Evolutionary conservation across 2,113 vertebrate species (phyloP).

Genomic region (Macquaria australasica): DNA sequence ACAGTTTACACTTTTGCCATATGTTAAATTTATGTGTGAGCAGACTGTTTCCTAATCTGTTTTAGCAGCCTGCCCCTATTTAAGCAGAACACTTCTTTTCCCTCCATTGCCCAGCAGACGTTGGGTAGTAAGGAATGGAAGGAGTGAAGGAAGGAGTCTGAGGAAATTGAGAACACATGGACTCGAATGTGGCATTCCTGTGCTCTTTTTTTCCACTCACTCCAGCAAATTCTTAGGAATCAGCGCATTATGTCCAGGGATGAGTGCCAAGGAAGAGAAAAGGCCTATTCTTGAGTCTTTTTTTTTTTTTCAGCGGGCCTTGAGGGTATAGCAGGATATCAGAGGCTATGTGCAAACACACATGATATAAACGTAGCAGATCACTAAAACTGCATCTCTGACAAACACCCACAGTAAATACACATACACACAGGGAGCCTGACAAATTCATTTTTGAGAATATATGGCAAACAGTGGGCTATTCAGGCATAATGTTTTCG

Average conservation of each 20-base stretch:
- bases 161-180: constrained; percentile 83
- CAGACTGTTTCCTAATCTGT: constrained; percentile 15
- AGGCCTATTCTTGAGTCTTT: constrained; percentile 35
- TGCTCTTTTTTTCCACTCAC: constrained; percentile 66
- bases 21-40: constrained; percentile 25
- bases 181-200: constrained; percentile 72
- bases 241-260: constrained; percentile 57
- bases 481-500: not conserved
- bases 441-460: not conserved
- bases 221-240: constrained; percentile 68
- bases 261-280: constrained; percentile 56
- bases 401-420: constrained; percentile 3
- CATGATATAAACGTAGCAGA: constrained; percentile 6
- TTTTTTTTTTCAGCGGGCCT: constrained; percentile 31
- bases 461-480: constrained; percentile 4
- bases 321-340: constrained; percentile 37
- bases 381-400: constrained; percentile 17
- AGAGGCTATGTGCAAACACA: constrained; percentile 9
- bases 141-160: constrained; percentile 50
- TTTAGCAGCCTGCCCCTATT: constrained; percentile 25
- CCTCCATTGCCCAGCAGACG: constrained; percentile 38
- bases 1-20: not conserved
- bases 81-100: constrained; percentile 1
- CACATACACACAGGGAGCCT: not conserved
- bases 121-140: constrained; percentile 32